Conservation (phyloP, 2,797 vertebrate species). For the Nannoperca obscura region DNA sequence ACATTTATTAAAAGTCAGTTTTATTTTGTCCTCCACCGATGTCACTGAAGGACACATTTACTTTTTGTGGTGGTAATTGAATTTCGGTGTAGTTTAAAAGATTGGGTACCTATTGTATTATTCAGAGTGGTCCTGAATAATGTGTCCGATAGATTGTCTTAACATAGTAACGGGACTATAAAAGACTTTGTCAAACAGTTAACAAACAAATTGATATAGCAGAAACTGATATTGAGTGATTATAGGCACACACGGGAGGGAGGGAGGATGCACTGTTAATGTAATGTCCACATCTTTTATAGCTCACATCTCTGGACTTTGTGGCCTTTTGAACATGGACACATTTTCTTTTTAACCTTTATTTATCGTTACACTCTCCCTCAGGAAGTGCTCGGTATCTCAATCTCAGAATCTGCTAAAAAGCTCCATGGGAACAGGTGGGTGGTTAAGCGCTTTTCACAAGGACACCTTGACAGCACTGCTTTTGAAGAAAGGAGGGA, state of each 20-base stretch:
- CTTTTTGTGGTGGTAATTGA: conserved; percentile 11
- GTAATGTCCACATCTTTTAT: conserved; percentile 15
- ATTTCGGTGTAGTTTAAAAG: neutral
- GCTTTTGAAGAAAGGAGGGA: conserved; percentile 31
- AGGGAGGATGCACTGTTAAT: neutral
- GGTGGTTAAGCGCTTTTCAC: conserved; percentile 45
- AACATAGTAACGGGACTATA: neutral
- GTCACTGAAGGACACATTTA: neutral
- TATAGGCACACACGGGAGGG: neutral
- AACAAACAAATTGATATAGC: neutral
- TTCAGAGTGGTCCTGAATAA: neutral
- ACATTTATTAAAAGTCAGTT: conserved; percentile 41
- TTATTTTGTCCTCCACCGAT: neutral
- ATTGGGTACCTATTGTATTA: conserved; percentile 6
- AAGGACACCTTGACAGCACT: conserved; percentile 69
- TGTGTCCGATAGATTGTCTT: neutral
- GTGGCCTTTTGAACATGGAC: conserved; percentile 9
- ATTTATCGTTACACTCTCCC: conserved; percentile 47
- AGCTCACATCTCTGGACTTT: conserved; percentile 9
- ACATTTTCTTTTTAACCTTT: conserved; percentile 50
- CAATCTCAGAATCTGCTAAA: conserved; percentile 46
- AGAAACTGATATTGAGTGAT: neutral
- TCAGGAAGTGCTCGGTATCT: conserved; percentile 17
- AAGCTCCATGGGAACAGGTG: conserved; percentile 48
- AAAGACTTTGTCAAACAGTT: conserved; percentile 1